Percentiles rank a stretch among this genome's conserved stretches.
phyloP scores from a whole-genome alignment of 1,140 invertebrate genomes.

The Ostrea denselamellosa region DNA sequence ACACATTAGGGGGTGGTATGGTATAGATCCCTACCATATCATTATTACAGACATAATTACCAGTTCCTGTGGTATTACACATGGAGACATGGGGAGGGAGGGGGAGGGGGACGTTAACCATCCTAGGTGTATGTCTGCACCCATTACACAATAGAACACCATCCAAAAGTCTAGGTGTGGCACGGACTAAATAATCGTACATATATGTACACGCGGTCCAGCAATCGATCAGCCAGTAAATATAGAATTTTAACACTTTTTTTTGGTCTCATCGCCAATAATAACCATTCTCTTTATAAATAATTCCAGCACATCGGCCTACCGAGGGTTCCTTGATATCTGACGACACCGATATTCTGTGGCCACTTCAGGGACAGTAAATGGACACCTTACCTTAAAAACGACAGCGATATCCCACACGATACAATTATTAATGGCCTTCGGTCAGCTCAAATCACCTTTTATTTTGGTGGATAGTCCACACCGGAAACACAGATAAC shows the following conservation, averaged over 20 bases:
- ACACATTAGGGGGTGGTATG: too few relatives aligned
- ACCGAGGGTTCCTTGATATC: neutral
- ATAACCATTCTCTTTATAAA: neutral
- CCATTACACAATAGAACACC: too few relatives aligned
- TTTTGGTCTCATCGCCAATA: neutral
- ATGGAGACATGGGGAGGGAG: too few relatives aligned
- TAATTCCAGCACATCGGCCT: neutral
- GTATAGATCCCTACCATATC: too few relatives aligned
- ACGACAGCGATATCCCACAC: neutral
- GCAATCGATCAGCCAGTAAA: neutral
- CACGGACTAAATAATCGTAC: too few relatives aligned
- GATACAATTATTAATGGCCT: neutral
- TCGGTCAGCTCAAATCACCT: neutral
- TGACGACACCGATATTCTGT: neutral
- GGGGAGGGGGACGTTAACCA: too few relatives aligned
- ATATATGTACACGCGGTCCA: too few relatives aligned
- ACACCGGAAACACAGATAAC: constrained; percentile 14
- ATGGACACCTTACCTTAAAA: constrained; percentile 29
- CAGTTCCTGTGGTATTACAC: too few relatives aligned
- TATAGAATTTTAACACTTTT: neutral
- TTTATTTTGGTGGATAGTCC: neutral
- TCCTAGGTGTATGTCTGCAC: too few relatives aligned
- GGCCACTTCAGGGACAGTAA: neutral
- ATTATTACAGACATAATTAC: too few relatives aligned
- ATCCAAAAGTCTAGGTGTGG: too few relatives aligned